A percentile compares a stretch with the other conserved stretches of the same genome.
phyloP scores from a whole-genome alignment of 1,140 invertebrate genomes.

The Oedothorax gibbosus region DNA sequence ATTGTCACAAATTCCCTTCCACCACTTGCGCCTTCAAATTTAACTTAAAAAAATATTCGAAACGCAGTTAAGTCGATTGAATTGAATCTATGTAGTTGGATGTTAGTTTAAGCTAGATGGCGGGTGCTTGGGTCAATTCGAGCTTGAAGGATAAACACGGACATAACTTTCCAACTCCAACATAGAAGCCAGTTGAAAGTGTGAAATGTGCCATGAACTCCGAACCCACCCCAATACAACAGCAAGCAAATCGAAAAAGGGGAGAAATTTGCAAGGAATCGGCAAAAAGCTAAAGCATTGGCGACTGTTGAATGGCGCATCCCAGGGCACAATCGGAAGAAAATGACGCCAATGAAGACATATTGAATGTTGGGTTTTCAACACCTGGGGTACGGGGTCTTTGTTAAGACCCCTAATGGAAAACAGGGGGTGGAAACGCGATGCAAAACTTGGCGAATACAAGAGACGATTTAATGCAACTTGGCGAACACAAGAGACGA shows the following conservation, averaged over 20 bases:
- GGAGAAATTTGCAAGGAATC: constrained; percentile 21
- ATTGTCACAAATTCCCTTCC: no score
- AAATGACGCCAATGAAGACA: constrained; percentile 58
- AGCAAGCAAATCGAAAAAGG: not conserved
- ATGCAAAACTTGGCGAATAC: not conserved
- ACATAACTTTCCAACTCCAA: not conserved
- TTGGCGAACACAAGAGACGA: constrained; percentile 1
- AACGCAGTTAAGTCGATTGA: no score
- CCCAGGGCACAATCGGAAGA: constrained; percentile 43
- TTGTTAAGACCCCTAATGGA: constrained; percentile 48
- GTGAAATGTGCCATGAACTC: constrained; percentile 21
- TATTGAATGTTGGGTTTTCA: constrained; percentile 49
- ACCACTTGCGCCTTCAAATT: no score
- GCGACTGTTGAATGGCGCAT: constrained; percentile 31
- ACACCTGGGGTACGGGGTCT: constrained; percentile 42
- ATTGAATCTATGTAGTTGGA: no score
- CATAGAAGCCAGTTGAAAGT: not conserved
- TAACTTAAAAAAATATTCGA: no score
- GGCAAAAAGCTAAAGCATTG: not conserved
- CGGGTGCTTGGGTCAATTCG: no score
- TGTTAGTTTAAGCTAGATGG: no score
- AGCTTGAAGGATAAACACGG: not conserved
- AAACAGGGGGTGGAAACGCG: not conserved
- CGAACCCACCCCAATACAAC: constrained; percentile 3
- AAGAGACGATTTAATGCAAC: constrained; percentile 2